Base-by-base conservation (phyloP, 2,888 invertebrate species). In the Lepidocyrtoides sp. region DNA sequence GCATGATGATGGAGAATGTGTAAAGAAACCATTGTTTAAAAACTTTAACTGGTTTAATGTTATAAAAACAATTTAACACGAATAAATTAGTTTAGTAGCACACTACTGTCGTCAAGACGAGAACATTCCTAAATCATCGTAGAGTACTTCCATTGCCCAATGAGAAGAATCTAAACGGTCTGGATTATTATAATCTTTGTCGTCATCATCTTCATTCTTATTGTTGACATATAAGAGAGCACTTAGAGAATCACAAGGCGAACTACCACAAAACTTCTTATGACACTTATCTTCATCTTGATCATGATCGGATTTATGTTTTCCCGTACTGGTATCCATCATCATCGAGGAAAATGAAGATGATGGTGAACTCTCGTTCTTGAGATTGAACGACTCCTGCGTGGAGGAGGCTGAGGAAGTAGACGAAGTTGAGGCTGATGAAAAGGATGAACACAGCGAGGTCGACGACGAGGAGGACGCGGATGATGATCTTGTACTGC, bases 61-160 rank as follows among this genome's bases (percentile, higher is more conserved):
- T 57, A 1, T 51, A 12, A 5, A 51, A 57, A 57, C 57, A 17
- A 23, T 57, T 57, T 5, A n/a, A n/a, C 5, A 57, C 2, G 5
- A 57, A 20, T 20, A 57, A n/a, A 12, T 48, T 66, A 29, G 41
- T 48, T 79, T 87, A 63, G 66, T 81, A 81, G 82, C 75, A 84
- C 57, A n/a, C 77, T 92, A 90, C 79, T 92, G 83, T 75, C 75
- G 90, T 92, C 92, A 92, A 89, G 92, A 92, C 14, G 89, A 44
- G 75, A 41, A 81, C 26, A 92, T 83, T 63, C 90, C 88, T 14
- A 92, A 57, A 32, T 91, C 91, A 48, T 92, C 92, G 84, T 91
- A 88, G 69, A 92, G 91, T 54, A 88, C 69, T 69, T 92, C 84
- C 72, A 91, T 51, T 29, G 92, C 92, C 92, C 92, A 92, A 51